These are phyloP conservation scores for Leptothorax acervorum DNA, from an alignment of 2,888 invertebrate species.

Conservation along the genomic window DNA sequence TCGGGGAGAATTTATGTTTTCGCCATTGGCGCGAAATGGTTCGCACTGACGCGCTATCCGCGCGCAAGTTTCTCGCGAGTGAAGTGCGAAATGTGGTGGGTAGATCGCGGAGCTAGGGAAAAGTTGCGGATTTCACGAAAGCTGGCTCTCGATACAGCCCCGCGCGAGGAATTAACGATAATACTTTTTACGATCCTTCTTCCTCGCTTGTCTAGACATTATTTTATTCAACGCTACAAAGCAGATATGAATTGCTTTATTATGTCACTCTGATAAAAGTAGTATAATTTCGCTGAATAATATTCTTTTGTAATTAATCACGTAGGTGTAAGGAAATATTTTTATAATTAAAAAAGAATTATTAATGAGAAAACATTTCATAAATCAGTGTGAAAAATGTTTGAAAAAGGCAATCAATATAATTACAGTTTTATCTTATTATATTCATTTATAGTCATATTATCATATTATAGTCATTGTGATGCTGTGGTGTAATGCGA, in stretches of 20 bases:
- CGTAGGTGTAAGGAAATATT: not conserved
- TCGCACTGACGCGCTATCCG: conserved; percentile 64
- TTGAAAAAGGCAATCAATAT: not conserved
- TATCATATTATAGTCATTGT: not conserved
- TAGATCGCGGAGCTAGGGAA: conserved; percentile 8
- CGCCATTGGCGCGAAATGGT: conserved; percentile 69
- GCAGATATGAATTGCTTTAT: not conserved
- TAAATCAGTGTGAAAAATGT: not conserved
- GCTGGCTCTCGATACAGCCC: not conserved
- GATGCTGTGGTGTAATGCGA: too few relatives aligned
- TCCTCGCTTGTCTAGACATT: not conserved
- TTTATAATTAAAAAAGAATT: not conserved
- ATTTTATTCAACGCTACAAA: conserved; percentile 10
- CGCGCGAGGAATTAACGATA: conserved; percentile 9
- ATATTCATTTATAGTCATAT: too few relatives aligned
- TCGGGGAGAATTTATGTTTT: conserved; percentile 76
- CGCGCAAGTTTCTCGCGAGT: conserved; percentile 66
- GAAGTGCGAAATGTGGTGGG: conserved; percentile 57
- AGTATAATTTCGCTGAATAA: not conserved
- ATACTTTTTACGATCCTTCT: conserved; percentile 20
- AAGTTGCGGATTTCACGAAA: conserved; percentile 36
- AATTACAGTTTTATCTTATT: not conserved
- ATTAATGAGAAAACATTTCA: not conserved
- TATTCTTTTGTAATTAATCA: not conserved
- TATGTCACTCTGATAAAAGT: not conserved